phyloP scores from a whole-genome alignment of 2,888 invertebrate species.

The Melitaea athalia region DNA sequence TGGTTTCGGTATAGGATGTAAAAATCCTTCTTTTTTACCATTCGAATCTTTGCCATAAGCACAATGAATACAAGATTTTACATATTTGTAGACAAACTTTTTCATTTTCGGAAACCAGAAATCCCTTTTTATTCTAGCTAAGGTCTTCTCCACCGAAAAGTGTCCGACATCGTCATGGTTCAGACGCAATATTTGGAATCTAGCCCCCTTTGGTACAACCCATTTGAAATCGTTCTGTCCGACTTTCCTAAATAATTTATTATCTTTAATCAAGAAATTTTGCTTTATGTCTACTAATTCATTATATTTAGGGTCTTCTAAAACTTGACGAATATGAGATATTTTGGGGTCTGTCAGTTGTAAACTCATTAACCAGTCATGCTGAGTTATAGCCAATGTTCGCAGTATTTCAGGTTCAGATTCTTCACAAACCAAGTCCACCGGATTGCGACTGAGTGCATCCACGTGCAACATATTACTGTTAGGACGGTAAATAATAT shows the following conservation, averaged over 20 bases:
- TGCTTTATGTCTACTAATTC: constrained; percentile 34
- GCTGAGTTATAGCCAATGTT: constrained; percentile 5
- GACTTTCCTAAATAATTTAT: neutral
- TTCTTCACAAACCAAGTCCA: too few relatives aligned
- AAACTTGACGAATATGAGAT: too few relatives aligned
- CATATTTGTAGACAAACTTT: too few relatives aligned
- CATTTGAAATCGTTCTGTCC: constrained; percentile 28
- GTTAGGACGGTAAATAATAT: neutral
- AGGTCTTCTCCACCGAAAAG: neutral
- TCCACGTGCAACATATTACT: neutral
- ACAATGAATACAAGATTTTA: too few relatives aligned
- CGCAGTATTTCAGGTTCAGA: too few relatives aligned
- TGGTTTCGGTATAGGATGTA: too few relatives aligned
- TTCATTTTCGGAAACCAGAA: neutral
- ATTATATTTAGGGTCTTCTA: constrained; percentile 34
- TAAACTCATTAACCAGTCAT: constrained; percentile 18
- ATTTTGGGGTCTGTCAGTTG: constrained; percentile 8
- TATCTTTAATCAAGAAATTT: constrained; percentile 28
- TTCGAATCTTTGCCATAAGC: too few relatives aligned
- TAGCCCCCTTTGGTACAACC: neutral
- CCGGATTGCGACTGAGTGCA: neutral
- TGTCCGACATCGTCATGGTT: neutral
- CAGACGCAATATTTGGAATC: neutral
- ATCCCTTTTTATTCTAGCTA: neutral
- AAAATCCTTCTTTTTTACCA: too few relatives aligned